Conservation (phyloP, 2,797 vertebrate species). For the Clamator glandarius region DNA sequence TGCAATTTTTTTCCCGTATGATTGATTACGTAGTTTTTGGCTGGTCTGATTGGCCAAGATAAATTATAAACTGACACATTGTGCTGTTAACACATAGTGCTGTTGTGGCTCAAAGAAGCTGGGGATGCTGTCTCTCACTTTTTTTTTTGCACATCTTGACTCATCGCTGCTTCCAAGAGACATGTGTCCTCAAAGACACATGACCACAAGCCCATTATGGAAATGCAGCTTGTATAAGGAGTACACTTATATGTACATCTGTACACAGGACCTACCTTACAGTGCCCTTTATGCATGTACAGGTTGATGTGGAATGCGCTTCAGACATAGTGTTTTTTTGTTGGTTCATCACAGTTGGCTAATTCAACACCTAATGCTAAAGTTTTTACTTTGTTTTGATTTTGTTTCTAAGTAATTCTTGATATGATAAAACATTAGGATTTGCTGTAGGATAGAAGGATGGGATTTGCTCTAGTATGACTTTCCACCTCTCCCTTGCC, state of each 20-base stretch:
- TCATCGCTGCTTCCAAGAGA: neutral
- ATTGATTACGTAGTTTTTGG: neutral
- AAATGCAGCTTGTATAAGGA: neutral
- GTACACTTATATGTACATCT: neutral
- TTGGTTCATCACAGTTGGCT: neutral
- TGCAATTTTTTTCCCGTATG: rapidly evolving
- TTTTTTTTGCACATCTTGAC: neutral
- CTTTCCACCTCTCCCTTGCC: rapidly evolving
- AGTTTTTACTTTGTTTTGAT: neutral
- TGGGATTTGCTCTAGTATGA: rapidly evolving
- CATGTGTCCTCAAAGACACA: neutral
- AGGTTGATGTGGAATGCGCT: neutral
- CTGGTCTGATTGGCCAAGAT: neutral
- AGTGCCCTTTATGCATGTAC: rapidly evolving
- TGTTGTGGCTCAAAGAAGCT: neutral
- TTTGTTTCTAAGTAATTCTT: neutral
- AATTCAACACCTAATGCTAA: neutral
- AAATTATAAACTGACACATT: neutral
- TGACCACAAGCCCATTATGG: neutral
- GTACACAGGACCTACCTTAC: neutral
- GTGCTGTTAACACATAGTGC: too few species aligned
- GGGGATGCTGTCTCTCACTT: neutral
- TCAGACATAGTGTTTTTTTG: neutral
- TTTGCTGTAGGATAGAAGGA: neutral
- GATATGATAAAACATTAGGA: neutral